Evolutionary conservation across 2,113 vertebrate genomes (phyloP).

Genomic region (Rhinolophus ferrumequinum): DNA sequence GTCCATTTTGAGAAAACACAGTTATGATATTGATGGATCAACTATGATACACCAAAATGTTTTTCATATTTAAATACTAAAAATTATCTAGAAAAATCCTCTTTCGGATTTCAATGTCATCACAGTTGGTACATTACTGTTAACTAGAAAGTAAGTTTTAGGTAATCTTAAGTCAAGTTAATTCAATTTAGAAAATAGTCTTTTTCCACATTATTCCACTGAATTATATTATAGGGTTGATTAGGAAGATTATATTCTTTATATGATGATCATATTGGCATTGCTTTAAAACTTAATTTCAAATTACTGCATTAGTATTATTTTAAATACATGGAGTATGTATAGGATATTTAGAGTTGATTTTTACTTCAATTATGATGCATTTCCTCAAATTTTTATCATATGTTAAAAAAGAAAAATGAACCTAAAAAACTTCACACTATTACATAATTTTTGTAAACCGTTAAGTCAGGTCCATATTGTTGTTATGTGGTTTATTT

Average conservation of each 20-base stretch:
- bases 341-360: slow-evolving; percentile 7
- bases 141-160: slow-evolving; percentile 51
- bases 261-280: neutral
- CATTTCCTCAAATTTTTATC: slow-evolving; percentile 48
- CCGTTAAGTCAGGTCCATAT: neutral
- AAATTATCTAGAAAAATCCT: slow-evolving; percentile 44
- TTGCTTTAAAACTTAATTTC: slow-evolving; percentile 57
- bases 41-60: slow-evolving; percentile 51
- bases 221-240: slow-evolving; percentile 19
- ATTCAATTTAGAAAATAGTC: neutral
- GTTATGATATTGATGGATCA: slow-evolving; percentile 67
- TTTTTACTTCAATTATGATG: slow-evolving; percentile 18
- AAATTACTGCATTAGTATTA: neutral
- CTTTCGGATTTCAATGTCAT: slow-evolving; percentile 50
- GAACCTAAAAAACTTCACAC: neutral
- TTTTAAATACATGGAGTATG: neutral
- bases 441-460: slow-evolving; percentile 46
- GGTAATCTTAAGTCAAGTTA: slow-evolving; percentile 25
- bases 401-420: slow-evolving; percentile 41
- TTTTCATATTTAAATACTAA: slow-evolving; percentile 51
- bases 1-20: slow-evolving; percentile 72
- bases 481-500: slow-evolving; percentile 35
- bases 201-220: slow-evolving; percentile 42
- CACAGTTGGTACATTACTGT: slow-evolving; percentile 2
- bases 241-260: neutral